Evolutionary conservation across 2,797 vertebrate species (phyloP), one percentile per base, ranked within the genome.

Genomic region (Champsocephalus gunnari): DNA sequence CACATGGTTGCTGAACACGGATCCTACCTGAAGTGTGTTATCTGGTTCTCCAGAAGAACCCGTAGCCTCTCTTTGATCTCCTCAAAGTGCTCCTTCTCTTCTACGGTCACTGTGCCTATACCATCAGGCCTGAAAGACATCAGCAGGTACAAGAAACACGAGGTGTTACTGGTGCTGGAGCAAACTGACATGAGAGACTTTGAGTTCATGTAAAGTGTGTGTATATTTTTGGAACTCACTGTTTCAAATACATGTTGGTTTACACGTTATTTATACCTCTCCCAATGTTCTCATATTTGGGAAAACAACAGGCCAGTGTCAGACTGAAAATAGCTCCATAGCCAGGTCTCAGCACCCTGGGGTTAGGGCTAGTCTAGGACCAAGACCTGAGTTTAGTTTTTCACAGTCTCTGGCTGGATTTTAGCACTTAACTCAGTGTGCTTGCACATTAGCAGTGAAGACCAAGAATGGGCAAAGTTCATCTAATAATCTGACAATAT

Each of bases 31-130:
- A 99, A 99, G 93, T 99, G 98, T 48, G 97, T 99, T 80, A 99
- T 99, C 93, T 99, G 98, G 91, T 98, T 99, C 90, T 99, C 98
- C 85, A 99, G 90, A 67, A 99, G 96, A 78, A 98, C 95, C n/a
- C 97, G 95, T 50, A 99, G 96, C 70, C 97, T 93, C 82, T 99
- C 98, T 92, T 99, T 99, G 94, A 99, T 99, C 89, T 98, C 97
- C 86, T 98, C 97, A 0, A 99, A 99, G 73, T 94, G 97, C 55
- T 99, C 98, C 72, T 96, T 99, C 92, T 99, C 98, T 58, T 99
- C 98, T 28, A 97, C 93, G 0, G 96, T 97, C 85, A 99, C 98
- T 0, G 98, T 99, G 88, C 97, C 98, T 19, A 99, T 99, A 59
- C 98, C 98, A 2, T 99, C 98, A 16, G 98, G 98, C 94, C 98